These are phyloP conservation scores for Agrochola circellaris DNA, from an alignment of 2,888 invertebrate genomes.

Conservation along the genomic window DNA sequence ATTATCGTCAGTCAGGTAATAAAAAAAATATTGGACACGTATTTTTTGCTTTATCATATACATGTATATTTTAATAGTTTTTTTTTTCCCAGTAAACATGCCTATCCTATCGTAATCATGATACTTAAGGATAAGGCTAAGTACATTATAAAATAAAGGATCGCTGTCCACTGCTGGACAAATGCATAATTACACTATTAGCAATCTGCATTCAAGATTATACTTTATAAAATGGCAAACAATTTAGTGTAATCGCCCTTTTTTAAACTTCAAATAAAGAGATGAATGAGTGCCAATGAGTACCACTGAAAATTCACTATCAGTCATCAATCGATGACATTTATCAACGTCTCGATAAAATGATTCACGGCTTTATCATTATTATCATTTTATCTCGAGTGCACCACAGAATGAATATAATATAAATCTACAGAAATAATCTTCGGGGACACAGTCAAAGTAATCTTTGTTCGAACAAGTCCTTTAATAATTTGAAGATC, in stretches of 20 bases:
- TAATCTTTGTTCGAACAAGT: neutral
- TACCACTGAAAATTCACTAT: neutral
- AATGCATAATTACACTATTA: neutral
- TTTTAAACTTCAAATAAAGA: slow-evolving; percentile 6
- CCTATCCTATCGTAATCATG: neutral
- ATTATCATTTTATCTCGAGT: slow-evolving; percentile 53
- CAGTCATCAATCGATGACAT: slow-evolving; percentile 34
- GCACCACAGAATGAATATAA: slow-evolving; percentile 7
- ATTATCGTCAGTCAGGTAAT: no score
- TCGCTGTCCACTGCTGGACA: no score
- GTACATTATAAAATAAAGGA: neutral
- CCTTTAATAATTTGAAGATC: neutral
- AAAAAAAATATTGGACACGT: no score
- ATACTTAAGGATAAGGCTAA: neutral
- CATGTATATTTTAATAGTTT: no score
- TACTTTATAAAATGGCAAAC: neutral
- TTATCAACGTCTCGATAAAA: slow-evolving; percentile 38
- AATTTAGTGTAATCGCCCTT: no score
- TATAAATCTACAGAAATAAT: slow-evolving; percentile 41
- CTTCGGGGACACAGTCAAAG: slow-evolving; percentile 3
- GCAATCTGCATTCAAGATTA: neutral
- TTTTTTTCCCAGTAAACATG: neutral
- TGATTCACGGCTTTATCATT: slow-evolving; percentile 32
- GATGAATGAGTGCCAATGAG: slow-evolving; percentile 27
- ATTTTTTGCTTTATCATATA: no score